phyloP scores from a whole-genome alignment of 2,888 invertebrate species.

The Cataglyphis altisquamis region DNA sequence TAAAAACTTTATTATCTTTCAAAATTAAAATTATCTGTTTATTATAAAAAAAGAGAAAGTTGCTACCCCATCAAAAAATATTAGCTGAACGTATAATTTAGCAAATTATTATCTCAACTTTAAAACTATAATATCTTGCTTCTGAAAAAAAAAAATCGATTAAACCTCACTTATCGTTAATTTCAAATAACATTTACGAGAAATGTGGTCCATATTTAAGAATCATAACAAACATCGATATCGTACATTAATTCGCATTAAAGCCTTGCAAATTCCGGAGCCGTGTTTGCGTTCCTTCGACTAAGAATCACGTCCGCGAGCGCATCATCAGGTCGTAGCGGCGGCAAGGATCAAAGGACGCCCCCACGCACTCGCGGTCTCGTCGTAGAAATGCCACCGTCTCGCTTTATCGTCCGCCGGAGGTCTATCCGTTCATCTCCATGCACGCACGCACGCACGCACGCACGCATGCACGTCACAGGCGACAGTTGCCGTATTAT shows the following conservation, averaged over 20 bases:
- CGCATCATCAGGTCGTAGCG: slow-evolving; percentile 50
- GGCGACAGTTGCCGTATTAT: slow-evolving; percentile 45
- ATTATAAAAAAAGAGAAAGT: background rate
- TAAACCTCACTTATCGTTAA: background rate
- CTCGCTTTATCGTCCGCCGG: slow-evolving; percentile 67
- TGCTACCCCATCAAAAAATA: background rate
- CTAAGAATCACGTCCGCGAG: slow-evolving; percentile 46
- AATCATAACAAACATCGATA: background rate
- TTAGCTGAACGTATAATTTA: background rate
- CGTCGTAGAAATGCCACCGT: slow-evolving; percentile 72
- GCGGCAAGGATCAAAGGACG: slow-evolving; percentile 75
- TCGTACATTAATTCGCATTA: slow-evolving; percentile 19
- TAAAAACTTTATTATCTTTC: background rate
- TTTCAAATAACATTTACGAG: background rate
- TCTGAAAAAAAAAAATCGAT: background rate
- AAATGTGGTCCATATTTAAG: background rate
- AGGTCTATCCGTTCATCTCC: slow-evolving; percentile 51
- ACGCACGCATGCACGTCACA: slow-evolving; percentile 47
- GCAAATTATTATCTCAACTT: background rate
- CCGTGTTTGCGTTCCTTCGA: background rate
- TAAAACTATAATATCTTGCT: background rate
- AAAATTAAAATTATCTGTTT: background rate
- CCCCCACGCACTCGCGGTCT: slow-evolving; percentile 67
- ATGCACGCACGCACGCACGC: slow-evolving; percentile 26
- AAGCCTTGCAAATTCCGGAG: slow-evolving; percentile 17